Conservation (phyloP, 2,797 vertebrate genomes). For the Hephaestus fuliginosus region DNA sequence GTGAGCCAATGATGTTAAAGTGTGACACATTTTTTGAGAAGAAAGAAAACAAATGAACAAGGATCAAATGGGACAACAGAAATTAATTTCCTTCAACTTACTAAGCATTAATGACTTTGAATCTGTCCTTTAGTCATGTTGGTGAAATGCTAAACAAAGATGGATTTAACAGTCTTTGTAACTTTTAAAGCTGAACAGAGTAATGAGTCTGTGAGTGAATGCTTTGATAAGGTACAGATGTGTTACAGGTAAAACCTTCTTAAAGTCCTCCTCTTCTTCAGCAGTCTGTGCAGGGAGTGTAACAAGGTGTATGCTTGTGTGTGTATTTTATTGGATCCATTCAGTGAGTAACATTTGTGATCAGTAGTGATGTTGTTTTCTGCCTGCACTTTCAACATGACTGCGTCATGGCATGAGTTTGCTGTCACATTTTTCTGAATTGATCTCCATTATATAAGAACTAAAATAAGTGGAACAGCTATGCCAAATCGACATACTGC, state of each 20-base stretch:
- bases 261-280: neutral
- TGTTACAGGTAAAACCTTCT: neutral
- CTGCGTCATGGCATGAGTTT: conserved; percentile 52
- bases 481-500: conserved; percentile 52
- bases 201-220: neutral
- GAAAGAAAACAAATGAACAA: neutral
- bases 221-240: neutral
- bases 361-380: conserved; percentile 47
- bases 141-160: neutral
- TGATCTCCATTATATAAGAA: conserved; percentile 60
- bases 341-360: conserved; percentile 50
- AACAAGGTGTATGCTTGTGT: conserved; percentile 11
- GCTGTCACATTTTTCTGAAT: conserved; percentile 58
- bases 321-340: conserved; percentile 36
- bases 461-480: conserved; percentile 40
- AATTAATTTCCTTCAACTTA: neutral
- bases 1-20: neutral
- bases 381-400: conserved; percentile 41
- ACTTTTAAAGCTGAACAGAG: conserved; percentile 6
- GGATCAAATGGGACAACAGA: neutral
- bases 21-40: neutral
- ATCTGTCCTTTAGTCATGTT: neutral
- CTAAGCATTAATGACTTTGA: neutral
- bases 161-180: neutral
- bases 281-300: neutral